phyloP scores from a whole-genome alignment of 2,888 invertebrate genomes.

The Octodonta nipae region DNA sequence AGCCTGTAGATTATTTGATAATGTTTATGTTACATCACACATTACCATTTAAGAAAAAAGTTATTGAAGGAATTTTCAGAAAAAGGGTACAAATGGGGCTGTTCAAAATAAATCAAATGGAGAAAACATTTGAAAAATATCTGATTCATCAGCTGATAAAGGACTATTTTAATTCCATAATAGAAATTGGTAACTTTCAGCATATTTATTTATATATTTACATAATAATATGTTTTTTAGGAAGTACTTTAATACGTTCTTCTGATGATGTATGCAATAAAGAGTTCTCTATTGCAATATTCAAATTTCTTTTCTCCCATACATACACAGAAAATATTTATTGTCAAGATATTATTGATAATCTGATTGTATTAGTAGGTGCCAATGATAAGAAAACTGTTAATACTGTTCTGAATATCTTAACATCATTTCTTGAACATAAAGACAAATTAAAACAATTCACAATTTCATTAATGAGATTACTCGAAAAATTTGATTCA shows the following conservation, averaged over 20 bases:
- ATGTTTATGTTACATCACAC: slow-evolving; percentile 51
- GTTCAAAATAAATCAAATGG: slow-evolving; percentile 44
- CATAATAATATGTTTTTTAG: too few relatives aligned
- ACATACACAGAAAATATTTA: slow-evolving; percentile 21
- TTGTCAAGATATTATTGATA: slow-evolving; percentile 26
- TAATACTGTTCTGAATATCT: slow-evolving; percentile 20
- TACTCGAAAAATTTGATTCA: slow-evolving; percentile 64
- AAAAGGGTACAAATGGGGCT: slow-evolving; percentile 48
- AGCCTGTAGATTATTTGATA: slow-evolving; percentile 55
- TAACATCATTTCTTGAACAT: slow-evolving; percentile 24
- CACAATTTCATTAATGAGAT: slow-evolving; percentile 45
- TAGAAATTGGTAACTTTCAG: slow-evolving; percentile 33
- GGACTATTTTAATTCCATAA: slow-evolving; percentile 41
- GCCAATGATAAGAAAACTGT: slow-evolving; percentile 22
- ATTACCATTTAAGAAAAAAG: slow-evolving; percentile 45
- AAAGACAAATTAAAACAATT: slow-evolving; percentile 43
- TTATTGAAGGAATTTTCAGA: slow-evolving; percentile 48
- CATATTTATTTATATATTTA: too few relatives aligned
- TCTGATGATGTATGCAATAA: slow-evolving; percentile 39
- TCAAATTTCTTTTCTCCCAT: slow-evolving; percentile 38
- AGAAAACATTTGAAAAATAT: slow-evolving; percentile 43
- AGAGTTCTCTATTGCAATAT: slow-evolving; percentile 47
- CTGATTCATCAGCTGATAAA: slow-evolving; percentile 35
- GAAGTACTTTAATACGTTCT: slow-evolving; percentile 39
- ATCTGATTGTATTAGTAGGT: slow-evolving; percentile 24